These are phyloP conservation scores for Gisinianus flammeolus DNA, from an alignment of 2,888 invertebrate species.

Conservation along the genomic window DNA sequence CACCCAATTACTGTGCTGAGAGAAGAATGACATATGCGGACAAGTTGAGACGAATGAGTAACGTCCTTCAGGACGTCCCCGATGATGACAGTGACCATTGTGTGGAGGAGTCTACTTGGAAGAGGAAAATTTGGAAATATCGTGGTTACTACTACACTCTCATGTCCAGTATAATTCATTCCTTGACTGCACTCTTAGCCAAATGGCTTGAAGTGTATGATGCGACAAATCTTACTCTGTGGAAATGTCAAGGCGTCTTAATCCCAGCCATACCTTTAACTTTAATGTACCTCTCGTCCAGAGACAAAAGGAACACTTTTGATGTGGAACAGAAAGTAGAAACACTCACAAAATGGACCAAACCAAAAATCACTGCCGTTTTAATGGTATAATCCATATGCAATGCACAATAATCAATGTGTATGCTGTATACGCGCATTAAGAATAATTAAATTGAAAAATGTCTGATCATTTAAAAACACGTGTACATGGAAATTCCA, in stretches of 20 bases:
- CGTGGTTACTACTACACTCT: conserved; percentile 9
- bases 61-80: conserved; percentile 3
- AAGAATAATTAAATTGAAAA: no score
- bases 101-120: not conserved
- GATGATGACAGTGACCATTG: not conserved
- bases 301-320: not conserved
- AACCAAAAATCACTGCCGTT: not conserved
- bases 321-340: not conserved
- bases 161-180: conserved; percentile 1
- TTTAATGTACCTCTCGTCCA: not conserved
- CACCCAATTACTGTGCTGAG: no score
- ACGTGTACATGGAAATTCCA: no score
- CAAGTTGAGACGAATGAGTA: not conserved
- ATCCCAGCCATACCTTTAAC: not conserved
- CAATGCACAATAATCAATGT: no score
- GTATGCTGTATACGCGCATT: no score
- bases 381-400: not conserved
- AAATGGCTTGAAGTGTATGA: conserved; percentile 5
- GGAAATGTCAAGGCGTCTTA: conserved; percentile 15
- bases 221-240: not conserved
- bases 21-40: not conserved
- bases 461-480: no score
- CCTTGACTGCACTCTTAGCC: not conserved
- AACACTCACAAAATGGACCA: not conserved
- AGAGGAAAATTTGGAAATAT: not conserved